Conservation (phyloP, 2,797 vertebrate species). For the Parauchenoglanis ngamensis region DNA sequence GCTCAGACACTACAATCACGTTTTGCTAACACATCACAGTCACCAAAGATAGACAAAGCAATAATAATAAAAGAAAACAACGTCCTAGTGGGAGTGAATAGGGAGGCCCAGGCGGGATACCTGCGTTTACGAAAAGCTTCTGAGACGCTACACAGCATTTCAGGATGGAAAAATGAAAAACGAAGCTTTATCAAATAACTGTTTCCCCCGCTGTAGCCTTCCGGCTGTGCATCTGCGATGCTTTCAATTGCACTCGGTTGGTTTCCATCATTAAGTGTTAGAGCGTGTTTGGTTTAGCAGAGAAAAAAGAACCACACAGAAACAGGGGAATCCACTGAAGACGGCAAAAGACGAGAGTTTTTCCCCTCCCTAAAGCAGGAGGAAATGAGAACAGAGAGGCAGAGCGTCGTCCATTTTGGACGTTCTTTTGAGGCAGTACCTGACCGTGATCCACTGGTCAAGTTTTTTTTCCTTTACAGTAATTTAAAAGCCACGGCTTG, state of each 20-base stretch:
- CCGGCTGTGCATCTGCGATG: constrained; percentile 21
- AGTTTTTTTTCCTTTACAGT: constrained; percentile 8
- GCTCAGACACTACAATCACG: constrained; percentile 41
- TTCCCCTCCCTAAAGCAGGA: neutral
- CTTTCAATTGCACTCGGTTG: neutral
- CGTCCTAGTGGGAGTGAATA: neutral
- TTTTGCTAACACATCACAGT: constrained; percentile 44
- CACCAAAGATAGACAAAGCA: constrained; percentile 31
- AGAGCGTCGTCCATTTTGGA: constrained; percentile 23
- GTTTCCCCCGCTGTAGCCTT: neutral
- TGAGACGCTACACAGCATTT: constrained; percentile 27
- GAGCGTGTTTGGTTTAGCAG: constrained; percentile 15
- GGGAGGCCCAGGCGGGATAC: constrained; percentile 13
- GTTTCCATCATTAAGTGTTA: constrained; percentile 21
- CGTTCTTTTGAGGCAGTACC: constrained; percentile 36
- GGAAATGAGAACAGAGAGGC: constrained; percentile 9
- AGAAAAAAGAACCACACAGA: constrained; percentile 20
- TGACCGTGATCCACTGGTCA: constrained; percentile 26
- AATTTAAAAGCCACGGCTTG: constrained; percentile 30
- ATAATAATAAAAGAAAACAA: neutral
- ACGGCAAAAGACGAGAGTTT: constrained; percentile 10
- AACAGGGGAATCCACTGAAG: constrained; percentile 25
- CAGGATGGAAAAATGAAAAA: constrained; percentile 25
- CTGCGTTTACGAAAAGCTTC: neutral
- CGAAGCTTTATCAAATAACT: neutral